A percentile compares a stretch with the other conserved stretches of the same genome.
Evolutionary conservation across 2,888 invertebrate species (phyloP).

Genomic region (Drosophila cyrtoloma): DNA sequence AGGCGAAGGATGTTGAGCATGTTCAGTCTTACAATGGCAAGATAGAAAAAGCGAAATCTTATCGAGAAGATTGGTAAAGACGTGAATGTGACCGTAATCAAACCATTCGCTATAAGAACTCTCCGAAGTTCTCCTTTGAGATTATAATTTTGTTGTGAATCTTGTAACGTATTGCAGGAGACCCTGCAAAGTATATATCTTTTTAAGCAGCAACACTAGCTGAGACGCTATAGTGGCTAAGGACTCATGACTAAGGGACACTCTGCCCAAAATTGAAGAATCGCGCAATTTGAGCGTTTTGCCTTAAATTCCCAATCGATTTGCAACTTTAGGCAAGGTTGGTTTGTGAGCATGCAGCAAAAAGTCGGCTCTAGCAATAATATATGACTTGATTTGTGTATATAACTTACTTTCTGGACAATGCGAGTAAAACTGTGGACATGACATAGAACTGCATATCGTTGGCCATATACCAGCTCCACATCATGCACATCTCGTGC

Average conservation of each 20-base stretch:
- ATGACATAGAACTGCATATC: conserved; percentile 92
- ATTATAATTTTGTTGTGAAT: neutral
- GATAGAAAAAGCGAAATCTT: neutral
- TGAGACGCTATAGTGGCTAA: neutral
- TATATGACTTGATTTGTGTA: neutral
- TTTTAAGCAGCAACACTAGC: neutral
- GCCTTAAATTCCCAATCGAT: neutral
- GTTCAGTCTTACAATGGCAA: neutral
- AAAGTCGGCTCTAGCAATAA: no score
- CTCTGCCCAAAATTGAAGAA: neutral
- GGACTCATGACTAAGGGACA: neutral
- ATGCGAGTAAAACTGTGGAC: conserved; percentile 88
- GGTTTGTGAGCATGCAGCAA: neutral
- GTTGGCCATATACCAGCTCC: conserved; percentile 94
- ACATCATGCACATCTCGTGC: conserved; percentile 92
- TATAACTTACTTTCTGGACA: conserved; percentile 88
- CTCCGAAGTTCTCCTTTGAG: neutral
- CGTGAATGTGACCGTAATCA: no score
- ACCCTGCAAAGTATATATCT: no score
- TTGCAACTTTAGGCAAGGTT: neutral
- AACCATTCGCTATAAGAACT: neutral
- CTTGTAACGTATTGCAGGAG: no score
- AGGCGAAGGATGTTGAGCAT: no score
- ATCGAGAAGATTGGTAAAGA: neutral
- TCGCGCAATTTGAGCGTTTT: neutral